Evolutionary conservation across 2,797 vertebrate species (phyloP), one percentile per base, ranked within the genome.

Genomic region (Alcedo quadribrachys): DNA sequence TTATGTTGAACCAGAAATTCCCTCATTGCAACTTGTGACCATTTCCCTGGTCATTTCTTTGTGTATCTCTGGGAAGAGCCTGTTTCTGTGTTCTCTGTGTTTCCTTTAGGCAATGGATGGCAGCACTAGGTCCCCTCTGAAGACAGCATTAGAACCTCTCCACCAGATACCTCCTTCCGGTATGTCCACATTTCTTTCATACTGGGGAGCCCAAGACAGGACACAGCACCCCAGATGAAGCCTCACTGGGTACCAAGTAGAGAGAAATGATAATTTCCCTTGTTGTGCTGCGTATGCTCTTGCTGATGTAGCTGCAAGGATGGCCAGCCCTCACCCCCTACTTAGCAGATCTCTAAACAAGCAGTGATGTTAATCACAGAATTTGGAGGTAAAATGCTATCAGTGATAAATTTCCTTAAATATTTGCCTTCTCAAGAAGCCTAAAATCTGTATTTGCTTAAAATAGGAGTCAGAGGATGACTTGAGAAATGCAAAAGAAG

Each of bases 221-320:
- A 54, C 33, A 51, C 45, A 60, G 11, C 12, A 24, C 24, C 30
- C 12, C 15, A 58, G 46, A 28, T 53, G 54, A 42, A 65, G 30
- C 35, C 15, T 60, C 16, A 19, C 5, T 12, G 35, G 24, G 5
- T 27, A 45, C 11, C 3, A 3, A 17, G 8, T 10, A 28, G 32
- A 80, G 11, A 12, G 12, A 37, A 80, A 54, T 80, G 46, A 19
- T 19, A 4, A 54, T 86, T 70, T 89, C n/a, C 14, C 22, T 77
- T 1, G 0, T 5, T 0, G 2, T 74, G 15, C 18, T 46, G 32
- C 1, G 1, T 28, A 8, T 2, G 8, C 5, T 50, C 6, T n/a
- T 45, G 37, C 62, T 82, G n/a, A 66, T 18, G n/a, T 54, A 55
- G 48, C 17, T 33, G 42, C 48, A 33, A 0, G 1, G 14, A 30